Conservation (phyloP, 2,888 invertebrate genomes). For the Diachrysia chrysitis region DNA sequence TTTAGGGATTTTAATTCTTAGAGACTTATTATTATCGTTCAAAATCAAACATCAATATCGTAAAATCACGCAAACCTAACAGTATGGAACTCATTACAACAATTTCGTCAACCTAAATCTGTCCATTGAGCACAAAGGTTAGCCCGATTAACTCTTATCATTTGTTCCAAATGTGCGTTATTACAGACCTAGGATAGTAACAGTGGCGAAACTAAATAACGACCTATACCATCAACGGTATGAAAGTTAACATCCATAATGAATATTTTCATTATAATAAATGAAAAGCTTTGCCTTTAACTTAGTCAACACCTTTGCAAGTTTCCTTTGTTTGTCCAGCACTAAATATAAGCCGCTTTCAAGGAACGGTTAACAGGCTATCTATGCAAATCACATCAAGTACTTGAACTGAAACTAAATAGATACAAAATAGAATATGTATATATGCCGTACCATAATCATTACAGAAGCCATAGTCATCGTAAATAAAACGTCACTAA, state of each 20-base stretch:
- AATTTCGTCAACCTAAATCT: constrained; percentile 30
- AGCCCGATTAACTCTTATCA: constrained; percentile 31
- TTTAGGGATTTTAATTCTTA: not conserved
- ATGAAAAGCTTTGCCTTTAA: constrained; percentile 32
- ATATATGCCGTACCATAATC: constrained; percentile 35
- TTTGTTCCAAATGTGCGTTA: constrained; percentile 29
- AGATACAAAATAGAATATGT: constrained; percentile 34
- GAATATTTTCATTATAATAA: constrained; percentile 23
- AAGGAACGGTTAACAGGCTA: constrained; percentile 44
- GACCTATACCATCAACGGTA: constrained; percentile 7
- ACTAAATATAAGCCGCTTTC: constrained; percentile 50
- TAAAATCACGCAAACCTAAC: not conserved
- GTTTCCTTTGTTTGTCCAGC: constrained; percentile 51
- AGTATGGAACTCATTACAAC: constrained; percentile 23
- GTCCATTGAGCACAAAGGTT: constrained; percentile 26
- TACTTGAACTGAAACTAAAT: constrained; percentile 43
- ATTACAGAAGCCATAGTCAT: constrained; percentile 34
- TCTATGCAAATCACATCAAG: constrained; percentile 56
- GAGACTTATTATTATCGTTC: too few species aligned
- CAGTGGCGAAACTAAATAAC: not conserved
- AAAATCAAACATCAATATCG: not conserved
- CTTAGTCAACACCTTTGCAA: constrained; percentile 39
- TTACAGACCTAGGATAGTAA: constrained; percentile 12
- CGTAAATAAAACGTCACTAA: constrained; percentile 67
- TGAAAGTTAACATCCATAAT: constrained; percentile 7